Evolutionary conservation across 2,888 invertebrate species (phyloP), one percentile per base, ranked within the genome.

Genomic region (Acrocyrtus sp.): DNA sequence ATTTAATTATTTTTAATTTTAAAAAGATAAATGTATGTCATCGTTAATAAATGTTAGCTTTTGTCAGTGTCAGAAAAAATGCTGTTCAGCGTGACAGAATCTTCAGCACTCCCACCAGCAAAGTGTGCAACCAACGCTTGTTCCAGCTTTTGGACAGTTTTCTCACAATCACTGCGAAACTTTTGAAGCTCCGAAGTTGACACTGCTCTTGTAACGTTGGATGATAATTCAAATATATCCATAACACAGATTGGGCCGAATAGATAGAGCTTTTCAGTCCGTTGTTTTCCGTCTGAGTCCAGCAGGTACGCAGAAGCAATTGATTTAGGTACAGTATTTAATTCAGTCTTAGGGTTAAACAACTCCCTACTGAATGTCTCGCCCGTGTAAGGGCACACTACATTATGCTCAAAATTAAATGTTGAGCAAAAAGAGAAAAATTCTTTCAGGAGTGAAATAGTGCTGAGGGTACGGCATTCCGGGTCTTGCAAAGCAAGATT

Each of bases 341-440:
- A 48, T 15, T 70, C 69, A 5, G 41, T n/a, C 34, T 70, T 70
- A 1, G 62, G 26, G n/a, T 48, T n/a, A 57, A 70, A 70, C 12
- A 56, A 12, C 22, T 70, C 69, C 6, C 62, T 24, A 1, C 57
- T 17, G 17, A 70, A 50, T n/a, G 54, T 19, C 48, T 45, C 39
- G 12, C 72, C 72, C 0, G 56, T 4, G 15, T 19, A 66, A 17
- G 65, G 61, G 15, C 65, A 65, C 1, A 72, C 29, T 3, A 72
- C 72, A 10, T 60, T 21, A 3, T 41, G 10, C 29, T 47, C 51
- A 22, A 72, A 72, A 24, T 72, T 57, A 22, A 72, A 72, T 0
- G 65, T 66, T 10, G 72, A 34, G 17, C 57, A 74, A 65, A 65
- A 70, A 2, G 21, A 0, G 39, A 74, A 74, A 43, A 74, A 74